Evolutionary conservation across 2,888 invertebrate genomes (phyloP).

Genomic region (Drosophila mayaguana): DNA sequence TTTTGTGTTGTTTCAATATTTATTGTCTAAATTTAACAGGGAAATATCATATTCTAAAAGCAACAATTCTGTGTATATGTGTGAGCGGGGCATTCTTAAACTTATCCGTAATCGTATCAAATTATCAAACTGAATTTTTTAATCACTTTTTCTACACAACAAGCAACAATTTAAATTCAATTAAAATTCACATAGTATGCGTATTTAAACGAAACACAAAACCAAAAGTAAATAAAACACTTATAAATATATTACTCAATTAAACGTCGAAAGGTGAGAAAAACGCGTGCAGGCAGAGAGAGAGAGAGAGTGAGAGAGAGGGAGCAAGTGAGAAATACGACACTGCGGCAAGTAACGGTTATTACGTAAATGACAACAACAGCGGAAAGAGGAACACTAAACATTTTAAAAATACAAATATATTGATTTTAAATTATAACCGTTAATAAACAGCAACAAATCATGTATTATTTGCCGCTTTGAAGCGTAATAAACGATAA

Average conservation of each 20-base stretch:
- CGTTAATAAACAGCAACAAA: conserved; percentile 43
- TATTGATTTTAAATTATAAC: conserved; percentile 54
- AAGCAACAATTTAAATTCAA: conserved; percentile 28
- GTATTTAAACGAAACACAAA: conserved; percentile 30
- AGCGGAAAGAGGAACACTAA: conserved; percentile 16
- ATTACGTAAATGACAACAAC: conserved; percentile 31
- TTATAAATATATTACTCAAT: conserved; percentile 44
- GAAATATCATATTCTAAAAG: conserved; percentile 8
- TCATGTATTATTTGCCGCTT: conserved; percentile 72
- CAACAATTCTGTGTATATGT: conserved; percentile 31
- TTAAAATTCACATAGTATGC: conserved; percentile 30
- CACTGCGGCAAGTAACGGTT: conserved; percentile 22
- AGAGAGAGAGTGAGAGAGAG: neutral
- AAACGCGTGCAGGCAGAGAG: neutral
- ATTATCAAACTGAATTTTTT: conserved; percentile 24
- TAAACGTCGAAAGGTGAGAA: conserved; percentile 34
- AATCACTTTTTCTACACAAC: conserved; percentile 23
- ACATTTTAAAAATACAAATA: conserved; percentile 31
- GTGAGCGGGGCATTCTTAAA: conserved; percentile 34
- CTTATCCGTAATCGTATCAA: conserved; percentile 11
- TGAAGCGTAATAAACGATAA: conserved; percentile 63
- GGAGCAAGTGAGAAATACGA: neutral
- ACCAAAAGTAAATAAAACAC: conserved; percentile 33
- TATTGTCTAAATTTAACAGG: conserved; percentile 37
- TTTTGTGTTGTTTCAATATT: conserved; percentile 18